Conservation (phyloP, 2,888 invertebrate species). For the Agrenia bidenticulata region DNA sequence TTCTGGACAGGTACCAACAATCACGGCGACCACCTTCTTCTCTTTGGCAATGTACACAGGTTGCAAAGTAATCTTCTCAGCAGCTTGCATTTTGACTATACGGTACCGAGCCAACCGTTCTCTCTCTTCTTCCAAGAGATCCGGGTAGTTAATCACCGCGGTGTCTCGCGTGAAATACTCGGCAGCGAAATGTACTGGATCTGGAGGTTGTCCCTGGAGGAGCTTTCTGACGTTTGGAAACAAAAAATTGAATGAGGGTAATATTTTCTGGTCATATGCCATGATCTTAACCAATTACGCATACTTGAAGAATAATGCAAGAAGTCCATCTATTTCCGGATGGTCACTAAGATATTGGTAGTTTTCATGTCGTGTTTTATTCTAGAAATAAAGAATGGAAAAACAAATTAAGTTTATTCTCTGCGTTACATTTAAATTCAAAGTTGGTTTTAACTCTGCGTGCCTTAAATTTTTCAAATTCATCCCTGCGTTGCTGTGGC, state of each 20-base stretch:
- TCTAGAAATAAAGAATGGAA: too few species aligned
- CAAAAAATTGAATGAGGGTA: neutral
- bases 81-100: slow-evolving; percentile 30
- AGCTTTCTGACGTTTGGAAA: slow-evolving; percentile 28
- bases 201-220: slow-evolving; percentile 21
- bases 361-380: slow-evolving; percentile 35
- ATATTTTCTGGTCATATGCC: too few species aligned
- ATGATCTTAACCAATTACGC: neutral
- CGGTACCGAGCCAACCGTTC: slow-evolving; percentile 27
- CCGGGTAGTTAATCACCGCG: slow-evolving; percentile 12
- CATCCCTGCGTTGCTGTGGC: slow-evolving; percentile 11
- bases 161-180: slow-evolving; percentile 35
- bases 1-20: too few species aligned
- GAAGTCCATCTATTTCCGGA: slow-evolving; percentile 43
- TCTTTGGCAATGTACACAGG: neutral
- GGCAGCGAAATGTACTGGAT: slow-evolving; percentile 31
- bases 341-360: slow-evolving; percentile 38
- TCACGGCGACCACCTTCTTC: too few species aligned
- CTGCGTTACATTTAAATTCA: too few species aligned
- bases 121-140: slow-evolving; percentile 25
- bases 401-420: too few species aligned
- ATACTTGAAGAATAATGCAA: slow-evolving; percentile 27
- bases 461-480: slow-evolving; percentile 41
- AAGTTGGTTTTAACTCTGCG: too few species aligned
- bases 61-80: slow-evolving; percentile 17